Evolutionary conservation across 2,888 invertebrate species (phyloP).

Genomic region (Apotomis betuletana): DNA sequence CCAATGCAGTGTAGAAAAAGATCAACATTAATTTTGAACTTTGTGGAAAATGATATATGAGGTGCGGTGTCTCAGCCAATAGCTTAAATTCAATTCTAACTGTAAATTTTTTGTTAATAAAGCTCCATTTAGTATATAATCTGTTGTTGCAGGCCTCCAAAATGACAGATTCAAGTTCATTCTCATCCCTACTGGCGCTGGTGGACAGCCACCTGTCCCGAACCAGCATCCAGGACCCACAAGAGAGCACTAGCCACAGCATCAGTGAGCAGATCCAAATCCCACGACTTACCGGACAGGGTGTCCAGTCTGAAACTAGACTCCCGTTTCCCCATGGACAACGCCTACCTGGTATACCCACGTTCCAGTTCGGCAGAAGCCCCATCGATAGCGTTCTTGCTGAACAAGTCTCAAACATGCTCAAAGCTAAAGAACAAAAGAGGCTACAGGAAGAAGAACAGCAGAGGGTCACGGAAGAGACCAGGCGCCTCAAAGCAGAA

Average conservation of each 20-base stretch:
- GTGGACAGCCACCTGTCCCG: slow-evolving; percentile 74
- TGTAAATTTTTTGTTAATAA: too few relatives aligned
- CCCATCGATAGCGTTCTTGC: slow-evolving; percentile 62
- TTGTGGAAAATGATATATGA: too few relatives aligned
- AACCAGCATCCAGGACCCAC: slow-evolving; percentile 56
- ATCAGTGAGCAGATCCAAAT: slow-evolving; percentile 49
- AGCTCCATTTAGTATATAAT: neutral
- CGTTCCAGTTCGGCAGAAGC: slow-evolving; percentile 55
- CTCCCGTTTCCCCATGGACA: slow-evolving; percentile 53
- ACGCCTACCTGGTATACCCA: slow-evolving; percentile 58
- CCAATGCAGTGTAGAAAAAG: too few relatives aligned
- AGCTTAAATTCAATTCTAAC: too few relatives aligned
- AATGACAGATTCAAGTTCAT: slow-evolving; percentile 68
- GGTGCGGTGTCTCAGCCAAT: too few relatives aligned
- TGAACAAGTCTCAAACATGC: slow-evolving; percentile 71
- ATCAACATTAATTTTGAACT: too few relatives aligned
- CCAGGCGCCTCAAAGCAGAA: slow-evolving; percentile 53
- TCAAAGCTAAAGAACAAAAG: slow-evolving; percentile 67
- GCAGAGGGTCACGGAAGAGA: slow-evolving; percentile 56
- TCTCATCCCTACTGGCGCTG: slow-evolving; percentile 68
- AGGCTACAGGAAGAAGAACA: slow-evolving; percentile 59
- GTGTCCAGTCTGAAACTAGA: slow-evolving; percentile 56
- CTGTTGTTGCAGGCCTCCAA: slow-evolving; percentile 5
- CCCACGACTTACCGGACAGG: slow-evolving; percentile 46
- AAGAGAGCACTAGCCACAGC: slow-evolving; percentile 48